A percentile compares a stretch with the other conserved stretches of the same genome.
phyloP scores from a whole-genome alignment of 2,888 invertebrate species.

The Acrobasis consociella region DNA sequence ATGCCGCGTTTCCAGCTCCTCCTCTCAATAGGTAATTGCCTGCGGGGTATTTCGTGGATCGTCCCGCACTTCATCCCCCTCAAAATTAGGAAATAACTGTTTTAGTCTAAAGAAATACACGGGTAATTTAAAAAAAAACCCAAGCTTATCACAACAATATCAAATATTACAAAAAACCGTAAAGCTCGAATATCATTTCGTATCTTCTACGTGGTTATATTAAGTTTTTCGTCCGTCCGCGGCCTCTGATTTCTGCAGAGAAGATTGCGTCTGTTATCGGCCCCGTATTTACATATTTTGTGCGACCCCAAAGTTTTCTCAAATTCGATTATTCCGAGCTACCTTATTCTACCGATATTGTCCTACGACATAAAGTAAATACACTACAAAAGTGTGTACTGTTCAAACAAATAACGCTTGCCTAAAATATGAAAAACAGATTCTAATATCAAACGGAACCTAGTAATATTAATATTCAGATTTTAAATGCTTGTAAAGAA shows the following conservation, averaged over 20 bases:
- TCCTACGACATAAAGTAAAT: constrained; percentile 30
- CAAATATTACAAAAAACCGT: neutral
- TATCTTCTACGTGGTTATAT: constrained; percentile 29
- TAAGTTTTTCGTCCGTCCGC: constrained; percentile 33
- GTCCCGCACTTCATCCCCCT: too few species aligned
- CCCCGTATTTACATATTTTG: constrained; percentile 56
- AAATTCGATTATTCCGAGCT: constrained; percentile 62
- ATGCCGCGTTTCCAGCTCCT: too few species aligned
- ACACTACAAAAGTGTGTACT: neutral
- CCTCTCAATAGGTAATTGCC: too few species aligned
- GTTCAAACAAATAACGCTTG: neutral
- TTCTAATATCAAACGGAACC: too few species aligned
- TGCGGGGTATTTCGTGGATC: too few species aligned
- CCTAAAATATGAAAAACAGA: too few species aligned
- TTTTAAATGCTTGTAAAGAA: too few species aligned
- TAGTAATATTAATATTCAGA: too few species aligned
- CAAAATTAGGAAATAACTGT: too few species aligned
- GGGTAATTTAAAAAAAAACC: neutral
- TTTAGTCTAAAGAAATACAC: too few species aligned
- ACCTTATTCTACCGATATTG: constrained; percentile 46
- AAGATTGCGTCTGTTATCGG: constrained; percentile 50
- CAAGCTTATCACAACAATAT: neutral
- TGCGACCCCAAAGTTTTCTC: constrained; percentile 45
- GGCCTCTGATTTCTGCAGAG: constrained; percentile 41
- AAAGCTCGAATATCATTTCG: constrained; percentile 5